These are phyloP conservation scores for Meghimatium bilineatum DNA, from an alignment of 2,888 invertebrate genomes.

Conservation along the genomic window DNA sequence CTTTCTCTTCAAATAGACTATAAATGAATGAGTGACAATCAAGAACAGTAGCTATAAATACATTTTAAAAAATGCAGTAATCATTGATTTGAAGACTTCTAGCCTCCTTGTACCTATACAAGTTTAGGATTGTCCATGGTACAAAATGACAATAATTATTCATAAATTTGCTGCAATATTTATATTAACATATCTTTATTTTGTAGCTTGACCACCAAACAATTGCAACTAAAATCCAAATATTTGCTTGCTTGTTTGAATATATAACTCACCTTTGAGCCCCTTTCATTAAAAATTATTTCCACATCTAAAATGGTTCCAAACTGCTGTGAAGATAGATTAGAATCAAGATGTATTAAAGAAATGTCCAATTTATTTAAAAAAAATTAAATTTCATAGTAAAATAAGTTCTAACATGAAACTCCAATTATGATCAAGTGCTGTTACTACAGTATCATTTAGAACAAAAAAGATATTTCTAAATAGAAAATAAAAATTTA, in stretches of 20 bases:
- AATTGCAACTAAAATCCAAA: background rate
- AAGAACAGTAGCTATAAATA: background rate
- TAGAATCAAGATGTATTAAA: background rate
- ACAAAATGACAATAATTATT: background rate
- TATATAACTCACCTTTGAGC: conserved; percentile 91
- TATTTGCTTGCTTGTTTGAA: background rate
- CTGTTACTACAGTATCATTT: too few relatives aligned
- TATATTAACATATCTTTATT: conserved; percentile 5
- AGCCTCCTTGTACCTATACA: too few relatives aligned
- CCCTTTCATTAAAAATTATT: conserved; percentile 99
- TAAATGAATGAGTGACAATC: background rate
- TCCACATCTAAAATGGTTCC: conserved; percentile 99
- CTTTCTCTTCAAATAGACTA: background rate
- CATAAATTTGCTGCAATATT: conserved; percentile 26
- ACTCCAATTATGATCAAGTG: too few relatives aligned
- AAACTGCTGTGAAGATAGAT: conserved; percentile 87
- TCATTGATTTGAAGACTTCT: background rate
- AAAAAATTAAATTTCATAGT: too few relatives aligned
- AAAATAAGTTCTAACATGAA: too few relatives aligned
- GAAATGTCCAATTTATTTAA: too few relatives aligned
- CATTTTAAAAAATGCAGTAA: background rate
- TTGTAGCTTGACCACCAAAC: background rate
- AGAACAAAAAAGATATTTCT: too few relatives aligned
- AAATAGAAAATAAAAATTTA: too few relatives aligned
- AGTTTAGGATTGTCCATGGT: background rate